Conservation (phyloP, 2,113 vertebrate species). For the Laticauda laticaudata region DNA sequence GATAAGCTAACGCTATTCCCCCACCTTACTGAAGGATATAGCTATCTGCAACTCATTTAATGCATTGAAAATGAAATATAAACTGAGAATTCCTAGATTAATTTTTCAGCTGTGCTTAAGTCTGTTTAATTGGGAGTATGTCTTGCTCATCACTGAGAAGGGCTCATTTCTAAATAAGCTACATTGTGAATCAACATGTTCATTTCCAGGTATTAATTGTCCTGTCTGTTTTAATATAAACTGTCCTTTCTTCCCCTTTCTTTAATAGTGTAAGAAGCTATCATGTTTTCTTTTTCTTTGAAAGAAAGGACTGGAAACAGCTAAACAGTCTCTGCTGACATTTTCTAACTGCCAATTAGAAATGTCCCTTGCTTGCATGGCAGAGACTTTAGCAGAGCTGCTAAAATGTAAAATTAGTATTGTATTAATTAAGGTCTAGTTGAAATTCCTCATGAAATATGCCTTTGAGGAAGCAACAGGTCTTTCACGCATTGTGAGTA, state of each 20-base stretch:
- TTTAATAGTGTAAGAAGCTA: neutral
- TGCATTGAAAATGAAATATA: neutral
- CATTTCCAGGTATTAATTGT: neutral
- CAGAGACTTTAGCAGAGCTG: constrained; percentile 15
- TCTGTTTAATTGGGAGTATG: neutral
- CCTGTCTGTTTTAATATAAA: neutral
- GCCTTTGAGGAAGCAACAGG: constrained; percentile 8
- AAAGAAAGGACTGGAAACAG: neutral
- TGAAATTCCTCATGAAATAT: constrained; percentile 28
- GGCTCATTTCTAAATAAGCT: neutral
- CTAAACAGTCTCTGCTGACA: constrained; percentile 14
- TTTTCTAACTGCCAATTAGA: constrained; percentile 32
- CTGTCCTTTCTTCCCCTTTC: neutral
- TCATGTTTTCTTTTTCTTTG: constrained; percentile 1
- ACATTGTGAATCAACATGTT: neutral
- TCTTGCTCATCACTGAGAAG: neutral
- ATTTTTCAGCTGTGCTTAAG: neutral
- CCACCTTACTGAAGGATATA: neutral
- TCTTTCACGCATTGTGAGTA: neutral
- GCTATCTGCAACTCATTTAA: neutral
- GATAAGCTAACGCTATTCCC: neutral
- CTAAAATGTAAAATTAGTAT: constrained; percentile 37
- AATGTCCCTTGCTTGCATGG: constrained; percentile 11
- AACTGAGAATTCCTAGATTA: neutral
- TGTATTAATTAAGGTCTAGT: constrained; percentile 18